A percentile compares a stretch with the other conserved stretches of the same genome.
Evolutionary conservation across 1,140 invertebrate species (phyloP).

Genomic region (Temnothorax nylanderi): DNA sequence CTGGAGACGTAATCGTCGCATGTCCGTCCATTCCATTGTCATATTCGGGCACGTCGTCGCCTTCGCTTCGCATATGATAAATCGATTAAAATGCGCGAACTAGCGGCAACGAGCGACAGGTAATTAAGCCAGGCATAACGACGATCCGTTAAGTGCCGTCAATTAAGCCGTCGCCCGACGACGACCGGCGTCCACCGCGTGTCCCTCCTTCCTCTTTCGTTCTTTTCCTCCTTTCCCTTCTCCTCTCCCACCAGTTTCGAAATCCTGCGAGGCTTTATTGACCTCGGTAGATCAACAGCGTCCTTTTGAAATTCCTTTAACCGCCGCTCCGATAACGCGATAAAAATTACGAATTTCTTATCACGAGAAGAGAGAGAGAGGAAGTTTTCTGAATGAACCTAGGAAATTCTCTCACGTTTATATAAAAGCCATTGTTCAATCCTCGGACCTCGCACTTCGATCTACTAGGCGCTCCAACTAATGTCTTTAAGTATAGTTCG

Average conservation of each 20-base stretch:
- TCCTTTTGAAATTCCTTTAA: slow-evolving; percentile 46
- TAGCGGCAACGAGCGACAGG: slow-evolving; percentile 62
- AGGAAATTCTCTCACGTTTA: background rate
- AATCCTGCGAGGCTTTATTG: slow-evolving; percentile 38
- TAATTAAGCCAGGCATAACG: slow-evolving; percentile 66
- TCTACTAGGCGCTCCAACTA: background rate
- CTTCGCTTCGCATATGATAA: slow-evolving; percentile 45
- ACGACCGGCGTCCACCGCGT: slow-evolving; percentile 32
- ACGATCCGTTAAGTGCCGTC: slow-evolving; percentile 68
- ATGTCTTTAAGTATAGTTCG: background rate
- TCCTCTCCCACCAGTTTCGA: background rate
- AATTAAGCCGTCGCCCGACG: slow-evolving; percentile 71
- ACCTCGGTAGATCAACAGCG: slow-evolving; percentile 49
- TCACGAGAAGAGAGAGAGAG: background rate
- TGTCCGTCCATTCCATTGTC: background rate
- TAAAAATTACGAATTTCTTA: slow-evolving; percentile 41
- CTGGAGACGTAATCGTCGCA: background rate
- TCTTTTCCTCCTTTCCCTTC: background rate
- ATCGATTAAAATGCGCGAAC: slow-evolving; percentile 56
- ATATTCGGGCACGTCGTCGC: slow-evolving; percentile 2
- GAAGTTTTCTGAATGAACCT: background rate
- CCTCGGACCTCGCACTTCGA: background rate
- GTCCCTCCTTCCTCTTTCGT: slow-evolving; percentile 1
- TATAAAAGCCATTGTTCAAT: background rate
- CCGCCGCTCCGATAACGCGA: background rate